Conservation (phyloP, 64 coral and sea anemone genomes). For the Actinia equina region DNA sequence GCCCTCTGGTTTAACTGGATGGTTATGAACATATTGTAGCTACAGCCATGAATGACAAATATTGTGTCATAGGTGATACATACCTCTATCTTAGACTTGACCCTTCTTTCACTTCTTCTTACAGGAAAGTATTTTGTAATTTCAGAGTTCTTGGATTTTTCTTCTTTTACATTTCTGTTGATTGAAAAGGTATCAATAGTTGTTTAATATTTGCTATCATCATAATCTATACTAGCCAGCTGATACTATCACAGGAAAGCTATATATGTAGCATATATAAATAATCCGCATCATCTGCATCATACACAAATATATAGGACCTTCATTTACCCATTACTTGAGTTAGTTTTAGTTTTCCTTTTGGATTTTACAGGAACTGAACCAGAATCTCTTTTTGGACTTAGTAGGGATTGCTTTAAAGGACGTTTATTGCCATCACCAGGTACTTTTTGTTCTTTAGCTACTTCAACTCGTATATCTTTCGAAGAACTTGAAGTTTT, state of each 20-base stretch:
- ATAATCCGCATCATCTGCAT: neutral
- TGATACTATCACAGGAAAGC: no score
- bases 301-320: no score
- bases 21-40: no score
- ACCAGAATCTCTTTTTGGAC: conserved; percentile 2
- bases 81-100: conserved; percentile 82
- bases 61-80: neutral
- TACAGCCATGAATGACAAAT: no score
- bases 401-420: neutral
- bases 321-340: neutral
- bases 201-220: neutral
- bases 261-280: neutral
- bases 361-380: neutral
- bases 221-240: no score
- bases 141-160: conserved; percentile 40
- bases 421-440: neutral
- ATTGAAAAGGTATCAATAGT: neutral
- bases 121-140: conserved; percentile 65
- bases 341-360: neutral
- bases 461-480: neutral
- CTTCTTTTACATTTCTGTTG: conserved; percentile 60
- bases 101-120: conserved; percentile 70
- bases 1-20: no score
- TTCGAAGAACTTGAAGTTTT: neutral
- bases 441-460: no score